Evolutionary conservation across 2,113 vertebrate species (phyloP).

Genomic region (Apteryx mantelli): DNA sequence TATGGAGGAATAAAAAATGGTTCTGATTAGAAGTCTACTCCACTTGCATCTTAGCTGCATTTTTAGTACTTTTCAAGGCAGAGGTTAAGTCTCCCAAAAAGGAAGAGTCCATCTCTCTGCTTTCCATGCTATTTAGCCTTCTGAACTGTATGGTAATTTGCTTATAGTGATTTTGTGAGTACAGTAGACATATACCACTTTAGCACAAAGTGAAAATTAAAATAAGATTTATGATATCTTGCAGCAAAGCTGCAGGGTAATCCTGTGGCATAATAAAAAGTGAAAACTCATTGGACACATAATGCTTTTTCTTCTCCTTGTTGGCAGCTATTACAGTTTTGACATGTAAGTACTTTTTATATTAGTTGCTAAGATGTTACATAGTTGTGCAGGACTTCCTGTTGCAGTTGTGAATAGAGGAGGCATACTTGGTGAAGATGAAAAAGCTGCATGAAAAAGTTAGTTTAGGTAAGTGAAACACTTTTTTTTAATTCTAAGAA

Average conservation of each 20-base stretch:
- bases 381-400: background rate
- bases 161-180: background rate
- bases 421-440: background rate
- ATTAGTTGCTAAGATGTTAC: background rate
- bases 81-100: background rate
- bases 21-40: background rate
- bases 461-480: background rate
- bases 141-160: background rate
- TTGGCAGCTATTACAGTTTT: background rate
- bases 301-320: background rate
- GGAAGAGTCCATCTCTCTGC: background rate
- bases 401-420: background rate
- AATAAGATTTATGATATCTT: background rate
- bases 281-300: background rate
- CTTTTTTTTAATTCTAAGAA: background rate
- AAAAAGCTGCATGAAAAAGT: background rate
- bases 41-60: background rate
- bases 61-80: background rate
- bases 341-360: background rate
- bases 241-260: background rate
- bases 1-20: background rate
- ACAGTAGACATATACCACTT: background rate
- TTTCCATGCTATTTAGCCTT: background rate
- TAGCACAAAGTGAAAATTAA: background rate
- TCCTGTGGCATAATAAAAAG: background rate